These are phyloP conservation scores for Phytoseiulus persimilis DNA, from an alignment of 2,888 invertebrate species.

Conservation along the genomic window DNA sequence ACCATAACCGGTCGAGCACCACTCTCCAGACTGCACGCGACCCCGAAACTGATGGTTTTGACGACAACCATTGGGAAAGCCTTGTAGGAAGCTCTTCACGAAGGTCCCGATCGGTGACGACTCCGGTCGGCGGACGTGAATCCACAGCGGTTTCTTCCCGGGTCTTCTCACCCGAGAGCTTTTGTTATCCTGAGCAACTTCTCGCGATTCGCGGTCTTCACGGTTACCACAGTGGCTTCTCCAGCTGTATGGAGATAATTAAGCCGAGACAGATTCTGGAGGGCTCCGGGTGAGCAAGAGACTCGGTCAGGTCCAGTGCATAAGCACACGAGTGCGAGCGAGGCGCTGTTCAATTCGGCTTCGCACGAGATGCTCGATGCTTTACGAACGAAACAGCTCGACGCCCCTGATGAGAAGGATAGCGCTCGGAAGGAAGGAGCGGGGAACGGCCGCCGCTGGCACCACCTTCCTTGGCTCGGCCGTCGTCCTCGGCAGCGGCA, in stretches of 20 bases:
- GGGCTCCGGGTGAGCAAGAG: not conserved
- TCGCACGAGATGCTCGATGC: not conserved
- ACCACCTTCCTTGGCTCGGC: constrained; percentile 1
- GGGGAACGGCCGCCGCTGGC: not conserved
- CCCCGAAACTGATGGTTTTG: not conserved
- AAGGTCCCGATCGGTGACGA: too few species aligned
- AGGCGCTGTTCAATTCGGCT: not conserved
- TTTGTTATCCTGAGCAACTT: not conserved
- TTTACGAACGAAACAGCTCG: not conserved
- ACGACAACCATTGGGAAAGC: too few species aligned
- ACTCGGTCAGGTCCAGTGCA: not conserved
- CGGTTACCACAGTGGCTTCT: not conserved
- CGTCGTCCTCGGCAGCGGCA: constrained; percentile 23
- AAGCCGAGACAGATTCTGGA: not conserved
- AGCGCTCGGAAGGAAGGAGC: not conserved
- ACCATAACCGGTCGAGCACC: not conserved
- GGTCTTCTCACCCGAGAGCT: not conserved
- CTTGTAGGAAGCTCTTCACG: too few species aligned
- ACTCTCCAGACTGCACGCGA: not conserved
- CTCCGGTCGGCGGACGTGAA: too few species aligned
- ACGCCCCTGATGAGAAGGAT: not conserved
- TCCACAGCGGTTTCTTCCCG: too few species aligned
- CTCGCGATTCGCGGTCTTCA: not conserved
- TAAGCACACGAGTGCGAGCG: not conserved
- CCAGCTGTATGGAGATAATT: not conserved